These are phyloP conservation scores for Onchidella celtica DNA, from an alignment of 2,888 invertebrate species.

Conservation along the genomic window DNA sequence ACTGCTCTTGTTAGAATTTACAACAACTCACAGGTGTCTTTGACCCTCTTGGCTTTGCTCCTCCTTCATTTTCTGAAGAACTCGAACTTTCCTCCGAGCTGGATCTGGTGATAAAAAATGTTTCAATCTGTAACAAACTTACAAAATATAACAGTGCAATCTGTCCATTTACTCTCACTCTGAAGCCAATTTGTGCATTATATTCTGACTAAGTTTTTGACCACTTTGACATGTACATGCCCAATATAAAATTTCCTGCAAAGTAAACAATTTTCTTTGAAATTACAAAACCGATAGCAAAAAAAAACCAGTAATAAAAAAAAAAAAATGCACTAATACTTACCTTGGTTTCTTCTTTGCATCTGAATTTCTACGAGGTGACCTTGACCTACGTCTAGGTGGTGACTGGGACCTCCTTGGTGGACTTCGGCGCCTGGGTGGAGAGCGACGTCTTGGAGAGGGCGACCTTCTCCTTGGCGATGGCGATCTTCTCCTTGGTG, in stretches of 20 bases:
- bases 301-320: too few relatives aligned
- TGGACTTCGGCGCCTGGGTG: constrained; percentile 62
- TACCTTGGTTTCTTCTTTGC: constrained; percentile 35
- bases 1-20: too few relatives aligned
- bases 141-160: not conserved
- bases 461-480: constrained; percentile 56
- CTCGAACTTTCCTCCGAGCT: constrained; percentile 53
- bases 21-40: constrained; percentile 20
- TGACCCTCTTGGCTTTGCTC: constrained; percentile 28
- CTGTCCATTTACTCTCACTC: not conserved
- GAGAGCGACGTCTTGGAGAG: constrained; percentile 56
- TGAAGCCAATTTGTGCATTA: not conserved
- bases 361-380: constrained; percentile 52
- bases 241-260: too few relatives aligned
- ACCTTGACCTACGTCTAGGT: constrained; percentile 52
- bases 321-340: too few relatives aligned
- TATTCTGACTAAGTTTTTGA: too few relatives aligned
- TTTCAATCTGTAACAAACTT: too few relatives aligned
- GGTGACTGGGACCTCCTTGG: constrained; percentile 55
- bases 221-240: too few relatives aligned
- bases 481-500: constrained; percentile 55
- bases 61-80: constrained; percentile 50
- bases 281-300: too few relatives aligned
- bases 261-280: too few relatives aligned
- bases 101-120: constrained; percentile 41